Evolutionary conservation across 1,140 invertebrate genomes (phyloP).

Genomic region (Drosophila quadrilineata): DNA sequence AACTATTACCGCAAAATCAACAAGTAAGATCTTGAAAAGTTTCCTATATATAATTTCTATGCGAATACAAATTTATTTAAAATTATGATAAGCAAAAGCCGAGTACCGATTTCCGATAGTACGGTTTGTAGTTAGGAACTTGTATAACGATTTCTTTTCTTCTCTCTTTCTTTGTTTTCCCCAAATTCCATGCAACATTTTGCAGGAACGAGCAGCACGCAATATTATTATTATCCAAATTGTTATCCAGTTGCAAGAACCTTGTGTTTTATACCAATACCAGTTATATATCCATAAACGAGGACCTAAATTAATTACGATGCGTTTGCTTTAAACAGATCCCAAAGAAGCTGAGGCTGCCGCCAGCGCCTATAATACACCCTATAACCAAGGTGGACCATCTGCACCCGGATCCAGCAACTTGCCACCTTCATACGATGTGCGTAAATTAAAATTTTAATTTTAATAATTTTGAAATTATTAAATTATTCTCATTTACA

Average conservation of each 20-base stretch:
- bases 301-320: constrained; percentile 11
- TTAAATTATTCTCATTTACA: constrained; percentile 59
- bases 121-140: constrained; percentile 40
- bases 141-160: constrained; percentile 47
- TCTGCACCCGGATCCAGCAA: constrained; percentile 85
- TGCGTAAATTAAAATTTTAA: constrained; percentile 82
- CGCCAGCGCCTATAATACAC: constrained; percentile 90
- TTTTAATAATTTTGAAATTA: not conserved
- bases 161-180: constrained; percentile 31
- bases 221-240: constrained; percentile 72
- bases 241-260: constrained; percentile 58
- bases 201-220: constrained; percentile 72
- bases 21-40: constrained; percentile 58
- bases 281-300: constrained; percentile 60
- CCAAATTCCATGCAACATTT: constrained; percentile 48
- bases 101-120: constrained; percentile 31
- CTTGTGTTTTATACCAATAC: constrained; percentile 62
- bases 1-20: constrained; percentile 38
- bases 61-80: constrained; percentile 21
- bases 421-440: constrained; percentile 92
- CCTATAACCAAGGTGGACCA: constrained; percentile 69
- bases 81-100: constrained; percentile 79
- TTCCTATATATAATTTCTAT: not conserved
- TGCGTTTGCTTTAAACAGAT: constrained; percentile 82
- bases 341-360: constrained; percentile 93